Base-by-base conservation (phyloP, 2,797 vertebrate species). In the Dipus sagitta region DNA sequence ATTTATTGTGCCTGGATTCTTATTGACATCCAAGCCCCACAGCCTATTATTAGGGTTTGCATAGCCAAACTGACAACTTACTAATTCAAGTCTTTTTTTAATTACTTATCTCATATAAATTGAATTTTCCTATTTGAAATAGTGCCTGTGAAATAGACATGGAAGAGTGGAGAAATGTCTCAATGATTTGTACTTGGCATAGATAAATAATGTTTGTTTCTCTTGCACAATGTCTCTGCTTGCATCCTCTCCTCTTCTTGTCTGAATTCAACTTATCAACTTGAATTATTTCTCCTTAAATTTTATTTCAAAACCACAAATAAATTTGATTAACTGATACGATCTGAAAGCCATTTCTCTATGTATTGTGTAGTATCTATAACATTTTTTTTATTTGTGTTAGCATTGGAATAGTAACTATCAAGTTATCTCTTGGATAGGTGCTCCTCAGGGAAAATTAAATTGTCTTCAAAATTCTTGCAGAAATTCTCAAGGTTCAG, bases 391-490 rank as follows among this genome's bases (percentile, higher is more conserved):
- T 47, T 94, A 60, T 78, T 81, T 85, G 18, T 72, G 42, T 72
- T 76, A 71, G 3, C 77, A 64, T 81, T 24, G 79, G 42, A 90
- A 64, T 68, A 4, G 7, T 20, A 74, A 20, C 78, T 30, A 0
- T 65, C 23, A 54, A 54, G 52, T 0, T 5, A 2, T 28, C 23
- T 21, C 13, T 74, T 88, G 20, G 23, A 20, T 80, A 58, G 52
- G n/a, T n/a, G 4, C 0, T n/a, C 15, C 20, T 86, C 28, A 58
- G 54, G 42, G 32, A 96, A 82, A 95, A 94, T 60, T n/a, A 9
- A 81, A 6, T 28, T 86, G 72, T 64, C 15, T 82, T 93, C 42
- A 91, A 12, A 94, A 85, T 67, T 94, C 47, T 92, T 64, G 34
- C 15, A 28, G 14, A 6, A 64, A 2, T 2, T 78, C 11, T 92